Percentiles rank a stretch among this genome's conserved stretches.
phyloP scores from a whole-genome alignment of 2,797 vertebrate genomes.

The Paratrypauchen microcephalus region DNA sequence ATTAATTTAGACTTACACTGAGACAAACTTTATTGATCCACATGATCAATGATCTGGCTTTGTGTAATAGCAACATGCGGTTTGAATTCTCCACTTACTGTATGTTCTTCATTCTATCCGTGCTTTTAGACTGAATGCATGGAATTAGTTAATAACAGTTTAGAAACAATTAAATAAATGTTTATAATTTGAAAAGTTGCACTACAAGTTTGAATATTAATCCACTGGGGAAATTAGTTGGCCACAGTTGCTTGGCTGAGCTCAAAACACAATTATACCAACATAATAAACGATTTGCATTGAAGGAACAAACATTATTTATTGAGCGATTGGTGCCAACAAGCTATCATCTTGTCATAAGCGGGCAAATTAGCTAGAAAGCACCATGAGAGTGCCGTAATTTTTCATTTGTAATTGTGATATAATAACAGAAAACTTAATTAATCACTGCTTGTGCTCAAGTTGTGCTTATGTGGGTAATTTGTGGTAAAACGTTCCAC shows the following conservation, averaged over 20 bases:
- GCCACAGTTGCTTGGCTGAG: not conserved
- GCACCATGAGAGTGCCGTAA: not conserved
- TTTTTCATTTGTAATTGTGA: slow-evolving; percentile 6
- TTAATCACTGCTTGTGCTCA: not conserved
- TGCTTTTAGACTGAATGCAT: no score
- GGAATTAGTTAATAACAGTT: not conserved
- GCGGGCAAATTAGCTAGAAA: not conserved
- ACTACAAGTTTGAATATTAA: not conserved
- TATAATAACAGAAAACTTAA: not conserved
- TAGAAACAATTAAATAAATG: not conserved
- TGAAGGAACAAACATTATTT: not conserved
- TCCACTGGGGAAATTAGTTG: not conserved
- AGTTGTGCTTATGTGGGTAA: not conserved
- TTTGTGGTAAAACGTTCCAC: not conserved
- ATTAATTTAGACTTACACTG: no score
- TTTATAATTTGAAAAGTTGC: not conserved
- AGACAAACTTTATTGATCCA: no score
- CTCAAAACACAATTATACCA: slow-evolving; percentile 3
- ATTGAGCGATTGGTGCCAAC: slow-evolving; percentile 5
- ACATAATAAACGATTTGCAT: not conserved
- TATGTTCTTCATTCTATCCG: no score
- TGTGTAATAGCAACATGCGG: no score
- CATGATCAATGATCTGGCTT: no score
- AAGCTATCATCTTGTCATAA: slow-evolving; percentile 6
- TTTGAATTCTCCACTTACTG: no score